Evolutionary conservation across 2,797 vertebrate genomes (phyloP).

Genomic region (Periparus ater): DNA sequence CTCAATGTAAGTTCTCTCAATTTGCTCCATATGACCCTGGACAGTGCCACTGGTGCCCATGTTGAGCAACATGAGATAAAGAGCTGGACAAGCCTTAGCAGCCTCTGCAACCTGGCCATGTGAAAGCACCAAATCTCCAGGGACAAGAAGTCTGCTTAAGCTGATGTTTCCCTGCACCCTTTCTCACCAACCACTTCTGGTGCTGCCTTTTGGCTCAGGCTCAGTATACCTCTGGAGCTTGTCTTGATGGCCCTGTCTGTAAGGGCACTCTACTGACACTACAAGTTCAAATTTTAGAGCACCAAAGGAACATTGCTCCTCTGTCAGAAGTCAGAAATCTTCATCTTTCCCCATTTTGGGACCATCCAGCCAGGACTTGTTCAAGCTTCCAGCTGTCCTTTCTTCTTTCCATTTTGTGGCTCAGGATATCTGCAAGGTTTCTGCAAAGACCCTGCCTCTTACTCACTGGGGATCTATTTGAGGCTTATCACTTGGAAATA

Average conservation of each 20-base stretch:
- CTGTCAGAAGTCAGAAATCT: background rate
- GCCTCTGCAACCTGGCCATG: background rate
- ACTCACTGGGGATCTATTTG: conserved; percentile 7
- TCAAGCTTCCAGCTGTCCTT: background rate
- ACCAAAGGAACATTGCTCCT: background rate
- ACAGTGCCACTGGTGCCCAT: background rate
- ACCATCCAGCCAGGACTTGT: background rate
- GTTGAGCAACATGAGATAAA: background rate
- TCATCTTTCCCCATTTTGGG: background rate
- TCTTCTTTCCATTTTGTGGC: background rate
- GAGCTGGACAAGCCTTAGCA: background rate
- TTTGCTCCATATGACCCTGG: background rate
- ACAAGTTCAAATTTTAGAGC: background rate
- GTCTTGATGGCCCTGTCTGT: background rate
- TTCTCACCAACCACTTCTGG: background rate
- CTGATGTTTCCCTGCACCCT: background rate
- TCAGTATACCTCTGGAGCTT: background rate
- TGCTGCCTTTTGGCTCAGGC: background rate
- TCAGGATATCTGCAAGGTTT: background rate
- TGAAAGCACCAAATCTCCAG: background rate
- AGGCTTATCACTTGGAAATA: conserved; percentile 9
- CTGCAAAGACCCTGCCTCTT: background rate
- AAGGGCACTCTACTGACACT: background rate
- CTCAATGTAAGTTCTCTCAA: background rate
- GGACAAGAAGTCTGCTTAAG: background rate